Conservation (phyloP, 2,113 vertebrate genomes). For the Varanus salvator region DNA sequence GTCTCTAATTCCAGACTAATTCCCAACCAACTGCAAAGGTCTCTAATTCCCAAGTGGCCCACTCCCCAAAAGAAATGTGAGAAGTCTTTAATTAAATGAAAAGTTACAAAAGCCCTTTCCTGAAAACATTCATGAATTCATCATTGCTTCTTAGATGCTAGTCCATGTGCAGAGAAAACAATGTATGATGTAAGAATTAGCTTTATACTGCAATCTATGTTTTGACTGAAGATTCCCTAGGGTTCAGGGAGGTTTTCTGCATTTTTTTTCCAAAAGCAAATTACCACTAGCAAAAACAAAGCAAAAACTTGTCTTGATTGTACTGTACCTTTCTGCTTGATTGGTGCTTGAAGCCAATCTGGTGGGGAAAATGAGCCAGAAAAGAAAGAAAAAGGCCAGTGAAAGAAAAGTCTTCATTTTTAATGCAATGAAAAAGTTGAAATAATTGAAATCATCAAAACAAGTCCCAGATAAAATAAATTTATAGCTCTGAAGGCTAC, state of each 20-base stretch:
- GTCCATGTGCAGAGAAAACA: background rate
- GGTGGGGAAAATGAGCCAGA: background rate
- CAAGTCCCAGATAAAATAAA: background rate
- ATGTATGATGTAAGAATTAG: background rate
- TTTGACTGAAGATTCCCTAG: background rate
- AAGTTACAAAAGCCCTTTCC: background rate
- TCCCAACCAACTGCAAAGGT: too few relatives aligned
- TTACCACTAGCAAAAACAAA: background rate
- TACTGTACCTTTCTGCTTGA: constrained; percentile 95
- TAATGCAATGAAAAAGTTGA: constrained; percentile 10
- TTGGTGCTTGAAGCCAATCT: constrained; percentile 95
- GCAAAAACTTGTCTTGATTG: background rate
- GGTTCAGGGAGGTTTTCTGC: background rate
- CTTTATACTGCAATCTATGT: background rate
- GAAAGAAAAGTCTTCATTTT: constrained; percentile 34
- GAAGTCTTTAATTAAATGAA: background rate
- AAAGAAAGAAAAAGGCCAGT: constrained; percentile 44
- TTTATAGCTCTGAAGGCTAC: constrained; percentile 8
- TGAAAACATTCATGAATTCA: background rate
- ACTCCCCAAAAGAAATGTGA: too few relatives aligned
- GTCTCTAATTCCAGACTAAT: too few relatives aligned
- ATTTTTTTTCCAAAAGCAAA: background rate
- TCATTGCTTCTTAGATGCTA: background rate
- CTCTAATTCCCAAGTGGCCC: too few relatives aligned
- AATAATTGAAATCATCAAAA: background rate